A percentile compares a stretch with the other conserved stretches of the same genome.
Evolutionary conservation across 2,797 vertebrate genomes (phyloP).

Genomic region (Acanthornis magna): DNA sequence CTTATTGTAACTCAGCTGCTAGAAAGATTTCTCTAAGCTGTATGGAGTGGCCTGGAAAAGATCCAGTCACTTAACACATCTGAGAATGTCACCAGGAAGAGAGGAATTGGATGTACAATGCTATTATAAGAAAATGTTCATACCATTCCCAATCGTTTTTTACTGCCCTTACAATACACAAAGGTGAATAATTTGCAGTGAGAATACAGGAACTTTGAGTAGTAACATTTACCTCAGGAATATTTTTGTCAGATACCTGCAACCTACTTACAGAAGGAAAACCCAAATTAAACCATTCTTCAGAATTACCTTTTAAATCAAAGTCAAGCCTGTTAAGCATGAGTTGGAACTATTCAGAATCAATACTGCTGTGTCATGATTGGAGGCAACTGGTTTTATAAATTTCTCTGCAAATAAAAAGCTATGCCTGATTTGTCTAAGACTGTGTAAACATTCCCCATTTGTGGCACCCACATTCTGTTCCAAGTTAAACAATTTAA

Average conservation of each 20-base stretch:
- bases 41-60: background rate
- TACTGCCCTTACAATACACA: background rate
- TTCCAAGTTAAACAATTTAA: background rate
- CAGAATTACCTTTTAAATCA: background rate
- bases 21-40: background rate
- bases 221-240: background rate
- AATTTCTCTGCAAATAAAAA: background rate
- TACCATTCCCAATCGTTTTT: background rate
- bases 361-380: background rate
- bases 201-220: background rate
- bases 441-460: background rate
- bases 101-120: background rate
- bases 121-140: background rate
- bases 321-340: background rate
- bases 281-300: background rate
- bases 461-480: background rate
- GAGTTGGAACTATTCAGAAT: background rate
- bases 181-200: background rate
- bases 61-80: background rate
- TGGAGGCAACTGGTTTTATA: background rate
- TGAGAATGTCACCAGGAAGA: background rate
- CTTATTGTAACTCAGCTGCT: background rate
- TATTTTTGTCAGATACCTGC: background rate
- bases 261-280: background rate
- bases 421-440: background rate